Conservation (phyloP, 2,797 vertebrate species). For the Anolis apletophallus region DNA sequence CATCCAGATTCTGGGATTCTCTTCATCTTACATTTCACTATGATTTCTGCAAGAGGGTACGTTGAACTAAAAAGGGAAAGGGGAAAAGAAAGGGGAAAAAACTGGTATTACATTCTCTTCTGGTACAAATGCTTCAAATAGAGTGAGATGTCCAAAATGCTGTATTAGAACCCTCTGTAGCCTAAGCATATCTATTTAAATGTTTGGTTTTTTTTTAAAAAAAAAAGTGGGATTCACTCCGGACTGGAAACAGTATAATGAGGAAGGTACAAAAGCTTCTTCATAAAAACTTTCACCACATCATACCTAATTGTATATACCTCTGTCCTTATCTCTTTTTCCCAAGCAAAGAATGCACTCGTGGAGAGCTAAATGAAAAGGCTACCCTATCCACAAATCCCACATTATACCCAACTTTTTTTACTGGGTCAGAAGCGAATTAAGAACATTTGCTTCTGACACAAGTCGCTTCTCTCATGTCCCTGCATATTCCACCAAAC, state of each 20-base stretch:
- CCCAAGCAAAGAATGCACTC: background rate
- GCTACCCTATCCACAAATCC: background rate
- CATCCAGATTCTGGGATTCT: constrained; percentile 58
- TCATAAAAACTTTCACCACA: background rate
- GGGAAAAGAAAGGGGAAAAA: constrained; percentile 4
- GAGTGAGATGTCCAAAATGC: background rate
- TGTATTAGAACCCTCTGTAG: background rate
- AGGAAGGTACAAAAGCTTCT: background rate
- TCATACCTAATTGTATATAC: background rate
- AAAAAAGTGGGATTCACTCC: too few species aligned
- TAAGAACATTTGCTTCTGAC: too few species aligned
- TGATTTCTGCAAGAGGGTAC: constrained; percentile 71
- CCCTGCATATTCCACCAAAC: background rate
- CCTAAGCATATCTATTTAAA: background rate
- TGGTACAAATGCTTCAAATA: background rate
- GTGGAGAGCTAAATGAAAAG: background rate
- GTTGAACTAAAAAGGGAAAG: constrained; percentile 65
- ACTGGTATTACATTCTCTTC: background rate
- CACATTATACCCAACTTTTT: background rate
- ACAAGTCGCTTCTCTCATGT: too few species aligned
- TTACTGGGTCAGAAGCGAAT: too few species aligned
- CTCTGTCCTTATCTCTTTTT: background rate
- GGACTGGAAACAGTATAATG: background rate
- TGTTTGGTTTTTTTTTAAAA: background rate
- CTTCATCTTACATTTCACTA: constrained; percentile 36